phyloP scores from a whole-genome alignment of 2,113 vertebrate genomes.

The Cavia aperea region DNA sequence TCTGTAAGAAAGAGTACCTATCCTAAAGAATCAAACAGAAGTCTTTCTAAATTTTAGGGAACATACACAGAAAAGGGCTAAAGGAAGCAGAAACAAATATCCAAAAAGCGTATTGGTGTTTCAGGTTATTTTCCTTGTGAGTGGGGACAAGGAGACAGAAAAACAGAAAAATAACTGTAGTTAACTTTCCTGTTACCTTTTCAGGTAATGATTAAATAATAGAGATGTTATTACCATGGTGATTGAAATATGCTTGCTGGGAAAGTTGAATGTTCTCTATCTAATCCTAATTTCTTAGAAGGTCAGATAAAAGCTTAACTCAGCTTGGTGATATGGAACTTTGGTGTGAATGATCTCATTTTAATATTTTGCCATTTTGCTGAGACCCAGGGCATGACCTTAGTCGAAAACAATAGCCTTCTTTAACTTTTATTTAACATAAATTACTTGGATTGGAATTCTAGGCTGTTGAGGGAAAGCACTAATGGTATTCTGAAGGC shows the following conservation, averaged over 20 bases:
- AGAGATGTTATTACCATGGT: neutral
- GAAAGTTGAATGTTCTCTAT: neutral
- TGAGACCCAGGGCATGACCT: neutral
- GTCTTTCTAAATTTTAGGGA: neutral
- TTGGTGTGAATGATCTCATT: neutral
- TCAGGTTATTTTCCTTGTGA: neutral
- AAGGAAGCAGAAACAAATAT: neutral
- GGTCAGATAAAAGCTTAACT: neutral
- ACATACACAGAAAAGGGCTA: no score
- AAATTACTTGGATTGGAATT: neutral
- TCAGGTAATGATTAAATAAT: neutral
- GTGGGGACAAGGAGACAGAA: neutral
- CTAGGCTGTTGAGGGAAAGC: neutral
- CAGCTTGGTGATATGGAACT: neutral
- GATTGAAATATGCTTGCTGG: neutral
- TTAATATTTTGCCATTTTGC: neutral
- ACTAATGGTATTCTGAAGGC: neutral
- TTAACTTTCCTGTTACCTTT: neutral
- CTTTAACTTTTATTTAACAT: neutral
- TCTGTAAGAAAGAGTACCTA: neutral
- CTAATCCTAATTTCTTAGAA: neutral
- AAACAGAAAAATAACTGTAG: neutral
- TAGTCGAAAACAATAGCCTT: neutral
- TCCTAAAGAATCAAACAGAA: neutral
- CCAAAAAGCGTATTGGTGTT: neutral